phyloP scores from a whole-genome alignment of 1,140 invertebrate species.

The Marisa cornuarietis region DNA sequence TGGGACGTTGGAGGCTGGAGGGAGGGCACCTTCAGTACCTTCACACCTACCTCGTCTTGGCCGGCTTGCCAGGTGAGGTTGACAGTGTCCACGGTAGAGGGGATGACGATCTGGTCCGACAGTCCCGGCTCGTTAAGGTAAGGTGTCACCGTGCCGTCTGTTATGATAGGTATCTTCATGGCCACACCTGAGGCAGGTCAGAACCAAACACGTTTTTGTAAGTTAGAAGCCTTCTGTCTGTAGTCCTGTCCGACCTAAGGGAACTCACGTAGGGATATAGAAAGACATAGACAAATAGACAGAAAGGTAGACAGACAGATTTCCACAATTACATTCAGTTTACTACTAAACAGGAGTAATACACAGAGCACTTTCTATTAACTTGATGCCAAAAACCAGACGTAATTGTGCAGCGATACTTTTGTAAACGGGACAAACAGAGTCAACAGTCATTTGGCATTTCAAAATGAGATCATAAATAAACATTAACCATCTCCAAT shows the following conservation, averaged over 20 bases:
- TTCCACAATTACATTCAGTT: neutral
- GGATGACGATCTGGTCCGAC: conserved; percentile 45
- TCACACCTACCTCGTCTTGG: conserved; percentile 40
- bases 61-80: conserved; percentile 57
- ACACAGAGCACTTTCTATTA: no score
- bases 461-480: no score
- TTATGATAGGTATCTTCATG: conserved; percentile 49
- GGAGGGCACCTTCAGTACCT: neutral
- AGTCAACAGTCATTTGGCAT: no score
- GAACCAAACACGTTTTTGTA: neutral
- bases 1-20: neutral
- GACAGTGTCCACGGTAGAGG: conserved; percentile 50
- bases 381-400: no score
- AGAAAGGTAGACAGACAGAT: neutral
- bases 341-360: no score
- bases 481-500: no score
- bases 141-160: conserved; percentile 42
- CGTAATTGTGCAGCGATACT: no score
- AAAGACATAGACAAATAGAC: neutral
- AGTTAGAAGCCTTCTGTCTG: neutral
- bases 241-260: neutral
- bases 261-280: neutral
- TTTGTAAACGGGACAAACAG: no score
- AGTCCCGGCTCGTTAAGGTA: conserved; percentile 45
- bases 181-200: conserved; percentile 31